Evolutionary conservation across 2,888 invertebrate genomes (phyloP).

Genomic region (Halocaridina rubra): DNA sequence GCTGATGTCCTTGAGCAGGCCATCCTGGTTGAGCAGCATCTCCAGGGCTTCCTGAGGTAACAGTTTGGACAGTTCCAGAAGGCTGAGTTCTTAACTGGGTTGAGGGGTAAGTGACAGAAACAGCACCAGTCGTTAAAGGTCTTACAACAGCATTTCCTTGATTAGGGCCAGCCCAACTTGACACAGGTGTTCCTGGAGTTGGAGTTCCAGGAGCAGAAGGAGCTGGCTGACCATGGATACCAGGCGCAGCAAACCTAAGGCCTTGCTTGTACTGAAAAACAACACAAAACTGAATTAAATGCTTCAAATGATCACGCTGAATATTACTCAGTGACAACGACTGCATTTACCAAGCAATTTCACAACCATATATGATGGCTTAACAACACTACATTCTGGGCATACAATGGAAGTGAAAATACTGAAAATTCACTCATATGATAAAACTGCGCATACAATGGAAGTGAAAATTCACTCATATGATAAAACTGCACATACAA

Average conservation of each 20-base stretch:
- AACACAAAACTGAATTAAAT: no score
- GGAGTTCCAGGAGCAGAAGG: slow-evolving; percentile 27
- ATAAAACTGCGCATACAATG: no score
- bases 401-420: no score
- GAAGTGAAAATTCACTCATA: no score
- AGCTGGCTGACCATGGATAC: not conserved
- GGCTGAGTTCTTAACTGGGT: slow-evolving; percentile 5
- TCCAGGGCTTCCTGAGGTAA: slow-evolving; percentile 12
- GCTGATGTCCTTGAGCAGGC: slow-evolving; percentile 39
- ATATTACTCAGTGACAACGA: no score
- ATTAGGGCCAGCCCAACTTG: slow-evolving; percentile 26
- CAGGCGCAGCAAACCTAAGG: slow-evolving; percentile 29
- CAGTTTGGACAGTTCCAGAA: slow-evolving; percentile 21
- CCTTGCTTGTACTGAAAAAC: slow-evolving; percentile 44
- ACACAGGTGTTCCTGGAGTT: slow-evolving; percentile 29
- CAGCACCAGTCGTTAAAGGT: slow-evolving; percentile 33
- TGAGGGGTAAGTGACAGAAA: slow-evolving; percentile 30
- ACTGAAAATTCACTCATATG: no score
- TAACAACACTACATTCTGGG: no score
- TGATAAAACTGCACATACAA: no score
- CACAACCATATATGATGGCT: no score
- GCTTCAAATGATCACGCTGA: no score
- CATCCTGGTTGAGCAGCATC: slow-evolving; percentile 43
- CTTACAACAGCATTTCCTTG: slow-evolving; percentile 23
- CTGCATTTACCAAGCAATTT: no score